Evolutionary conservation across 1,140 invertebrate species (phyloP).

Genomic region (Listronotus oregonensis): DNA sequence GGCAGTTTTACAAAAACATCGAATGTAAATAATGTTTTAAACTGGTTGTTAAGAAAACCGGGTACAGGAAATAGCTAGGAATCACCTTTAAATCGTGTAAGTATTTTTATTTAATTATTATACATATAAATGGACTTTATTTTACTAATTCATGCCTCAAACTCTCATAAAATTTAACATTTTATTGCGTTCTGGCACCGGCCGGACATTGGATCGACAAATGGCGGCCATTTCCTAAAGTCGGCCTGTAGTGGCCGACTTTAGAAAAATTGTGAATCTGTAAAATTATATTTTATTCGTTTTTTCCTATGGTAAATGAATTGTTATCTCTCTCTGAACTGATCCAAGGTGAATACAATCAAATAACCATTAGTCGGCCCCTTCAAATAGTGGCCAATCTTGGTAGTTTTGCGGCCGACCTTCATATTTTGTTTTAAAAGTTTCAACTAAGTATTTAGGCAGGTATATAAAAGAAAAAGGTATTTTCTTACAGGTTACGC

Average conservation of each 20-base stretch:
- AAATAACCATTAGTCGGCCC: constrained; percentile 8
- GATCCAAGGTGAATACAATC: not conserved
- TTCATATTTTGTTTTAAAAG: too few relatives aligned
- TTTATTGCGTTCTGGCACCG: too few relatives aligned
- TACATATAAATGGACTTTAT: not conserved
- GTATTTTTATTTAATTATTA: constrained; percentile 10
- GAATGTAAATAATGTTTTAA: too few relatives aligned
- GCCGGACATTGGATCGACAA: too few relatives aligned
- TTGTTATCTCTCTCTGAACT: constrained; percentile 1
- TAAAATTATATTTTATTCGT: constrained; percentile 5
- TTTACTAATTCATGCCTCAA: too few relatives aligned
- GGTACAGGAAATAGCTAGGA: too few relatives aligned
- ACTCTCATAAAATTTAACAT: too few relatives aligned
- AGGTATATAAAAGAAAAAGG: not conserved
- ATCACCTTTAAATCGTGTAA: not conserved
- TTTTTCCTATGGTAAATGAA: constrained; percentile 1
- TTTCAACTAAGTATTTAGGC: too few relatives aligned
- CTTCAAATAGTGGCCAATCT: too few relatives aligned
- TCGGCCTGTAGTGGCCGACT: not conserved
- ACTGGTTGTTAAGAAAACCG: too few relatives aligned
- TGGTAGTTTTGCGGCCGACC: too few relatives aligned
- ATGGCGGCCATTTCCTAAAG: too few relatives aligned
- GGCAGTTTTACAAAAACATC: not conserved
- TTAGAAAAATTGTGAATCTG: constrained; percentile 1
- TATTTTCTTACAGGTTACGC: constrained; percentile 13